Evolutionary conservation across 2,888 invertebrate species (phyloP).

Genomic region (Pediacus dermestoides): DNA sequence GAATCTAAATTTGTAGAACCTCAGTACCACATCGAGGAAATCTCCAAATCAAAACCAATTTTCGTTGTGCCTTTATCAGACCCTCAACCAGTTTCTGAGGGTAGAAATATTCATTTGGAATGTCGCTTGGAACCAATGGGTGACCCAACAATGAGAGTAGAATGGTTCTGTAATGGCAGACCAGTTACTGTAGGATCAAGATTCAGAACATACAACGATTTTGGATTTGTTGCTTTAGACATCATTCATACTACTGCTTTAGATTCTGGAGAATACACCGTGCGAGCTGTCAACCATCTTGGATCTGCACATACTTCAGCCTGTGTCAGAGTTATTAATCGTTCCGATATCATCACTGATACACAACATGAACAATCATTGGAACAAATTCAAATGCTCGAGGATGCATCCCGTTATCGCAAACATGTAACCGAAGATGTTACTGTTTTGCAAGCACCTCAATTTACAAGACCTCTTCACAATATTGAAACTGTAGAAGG

Average conservation of each 20-base stretch:
- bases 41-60: constrained; percentile 91
- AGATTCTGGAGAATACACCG: constrained; percentile 95
- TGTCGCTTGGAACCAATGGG: constrained; percentile 92
- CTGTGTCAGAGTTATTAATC: constrained; percentile 80
- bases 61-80: constrained; percentile 87
- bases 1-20: constrained; percentile 82
- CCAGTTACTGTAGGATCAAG: constrained; percentile 86
- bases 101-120: constrained; percentile 87
- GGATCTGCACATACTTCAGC: constrained; percentile 91
- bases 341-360: constrained; percentile 80
- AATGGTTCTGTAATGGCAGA: constrained; percentile 94
- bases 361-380: constrained; percentile 89
- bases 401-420: constrained; percentile 70
- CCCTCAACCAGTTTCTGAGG: constrained; percentile 80
- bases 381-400: constrained; percentile 87
- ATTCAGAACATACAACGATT: constrained; percentile 93
- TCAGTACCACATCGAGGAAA: constrained; percentile 86
- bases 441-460: constrained; percentile 79
- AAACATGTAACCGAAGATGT: constrained; percentile 76
- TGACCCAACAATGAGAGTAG: constrained; percentile 91
- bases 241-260: constrained; percentile 90
- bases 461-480: constrained; percentile 81
- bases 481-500: constrained; percentile 88
- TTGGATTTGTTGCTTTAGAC: constrained; percentile 95
- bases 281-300: constrained; percentile 86